Evolutionary conservation across 2,113 vertebrate genomes (phyloP).

Genomic region (Mystacornis crossleyi): DNA sequence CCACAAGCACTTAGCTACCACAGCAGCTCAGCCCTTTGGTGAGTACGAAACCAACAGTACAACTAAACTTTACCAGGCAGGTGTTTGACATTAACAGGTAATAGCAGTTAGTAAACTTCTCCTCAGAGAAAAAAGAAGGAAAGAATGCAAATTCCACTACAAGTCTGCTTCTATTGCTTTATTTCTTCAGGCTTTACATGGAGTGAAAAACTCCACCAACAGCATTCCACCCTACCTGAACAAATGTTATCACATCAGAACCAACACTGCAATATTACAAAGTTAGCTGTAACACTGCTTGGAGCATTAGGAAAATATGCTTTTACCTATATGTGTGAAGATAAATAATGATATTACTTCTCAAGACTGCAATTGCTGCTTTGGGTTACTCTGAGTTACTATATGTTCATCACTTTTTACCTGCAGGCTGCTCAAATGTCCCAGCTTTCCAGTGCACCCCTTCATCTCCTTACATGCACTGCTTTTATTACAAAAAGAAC

Average conservation of each 20-base stretch:
- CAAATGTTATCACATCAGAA: background rate
- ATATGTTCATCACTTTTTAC: background rate
- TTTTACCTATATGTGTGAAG: background rate
- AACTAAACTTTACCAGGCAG: constrained; percentile 32
- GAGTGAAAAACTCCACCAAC: background rate
- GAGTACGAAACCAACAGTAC: background rate
- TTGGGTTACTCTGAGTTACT: background rate
- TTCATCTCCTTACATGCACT: background rate
- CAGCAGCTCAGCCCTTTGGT: background rate
- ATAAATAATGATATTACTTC: background rate
- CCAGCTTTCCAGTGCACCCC: background rate
- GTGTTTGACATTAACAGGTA: constrained; percentile 23
- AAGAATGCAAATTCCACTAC: background rate
- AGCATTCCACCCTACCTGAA: background rate
- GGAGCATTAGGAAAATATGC: background rate
- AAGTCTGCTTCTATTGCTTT: background rate
- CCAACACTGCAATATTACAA: background rate
- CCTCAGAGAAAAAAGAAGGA: background rate
- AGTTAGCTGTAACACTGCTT: background rate
- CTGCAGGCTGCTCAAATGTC: background rate
- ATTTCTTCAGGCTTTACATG: background rate
- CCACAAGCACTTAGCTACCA: background rate
- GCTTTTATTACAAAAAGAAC: background rate
- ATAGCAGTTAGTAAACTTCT: background rate
- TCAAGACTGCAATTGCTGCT: background rate